Evolutionary conservation across 2,888 invertebrate species (phyloP).

Genomic region (Oxycera nigricornis): DNA sequence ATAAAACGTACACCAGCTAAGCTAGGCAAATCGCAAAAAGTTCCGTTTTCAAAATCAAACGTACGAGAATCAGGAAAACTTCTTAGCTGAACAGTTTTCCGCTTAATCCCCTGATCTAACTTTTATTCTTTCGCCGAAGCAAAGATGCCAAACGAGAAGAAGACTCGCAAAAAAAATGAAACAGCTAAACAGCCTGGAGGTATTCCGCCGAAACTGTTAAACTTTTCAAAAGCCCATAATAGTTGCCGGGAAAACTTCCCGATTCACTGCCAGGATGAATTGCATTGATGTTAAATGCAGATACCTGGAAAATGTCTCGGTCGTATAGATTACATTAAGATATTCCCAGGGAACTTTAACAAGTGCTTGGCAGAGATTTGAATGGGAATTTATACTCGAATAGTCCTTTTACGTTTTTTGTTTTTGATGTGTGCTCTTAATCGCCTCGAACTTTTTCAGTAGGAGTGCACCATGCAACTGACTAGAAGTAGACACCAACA

Average conservation of each 20-base stretch:
- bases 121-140: slow-evolving; percentile 4
- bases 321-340: too few relatives aligned
- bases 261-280: neutral
- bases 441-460: neutral
- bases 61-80: slow-evolving; percentile 9
- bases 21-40: neutral
- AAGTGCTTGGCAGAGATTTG: too few relatives aligned
- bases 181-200: slow-evolving; percentile 14
- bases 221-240: slow-evolving; percentile 30
- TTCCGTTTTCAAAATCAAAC: neutral
- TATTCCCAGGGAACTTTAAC: too few relatives aligned
- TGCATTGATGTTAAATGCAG: neutral
- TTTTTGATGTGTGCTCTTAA: neutral
- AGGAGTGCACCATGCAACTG: neutral
- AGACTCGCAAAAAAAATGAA: slow-evolving; percentile 13
- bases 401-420: neutral
- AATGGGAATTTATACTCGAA: neutral
- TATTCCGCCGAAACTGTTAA: slow-evolving; percentile 14
- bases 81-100: neutral
- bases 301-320: neutral
- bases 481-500: neutral
- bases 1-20: neutral
- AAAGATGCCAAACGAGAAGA: neutral
- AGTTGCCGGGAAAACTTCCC: slow-evolving; percentile 19
- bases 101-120: slow-evolving; percentile 26